Base-by-base conservation (phyloP, 35 echinoderm and acorn worm genomes). In the Stichopus chloronotus region DNA sequence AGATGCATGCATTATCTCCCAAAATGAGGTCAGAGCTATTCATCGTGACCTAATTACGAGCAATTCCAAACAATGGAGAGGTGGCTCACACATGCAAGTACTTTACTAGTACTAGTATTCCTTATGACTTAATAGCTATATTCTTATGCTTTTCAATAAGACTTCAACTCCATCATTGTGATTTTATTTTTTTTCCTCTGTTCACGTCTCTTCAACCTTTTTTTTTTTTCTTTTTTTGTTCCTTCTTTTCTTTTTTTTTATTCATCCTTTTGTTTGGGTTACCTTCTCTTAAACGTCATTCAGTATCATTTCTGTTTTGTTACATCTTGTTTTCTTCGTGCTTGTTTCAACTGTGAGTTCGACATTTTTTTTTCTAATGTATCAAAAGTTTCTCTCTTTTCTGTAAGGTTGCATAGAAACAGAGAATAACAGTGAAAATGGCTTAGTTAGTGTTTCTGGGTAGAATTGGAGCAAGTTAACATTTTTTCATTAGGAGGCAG, bases 31-130 rank as follows among this genome's bases (percentile, higher is more conserved):
- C 90, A 79, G 52, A 77, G 52, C 71, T 58, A 91, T 91, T 91
- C 90, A 78, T 91, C 90, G 24, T 91, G 90, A 79, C 90, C 90
- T 91, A 91, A 91, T 91, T 91, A 91, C 90, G 55, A 91, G 76
- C 76, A 59, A 77, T 77, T 91, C 90, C 90, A 91, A 91, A 91
- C 90, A 91, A 91, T 91, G 76, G 76, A 24, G 55, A 91, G 52
- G 74, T 83, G 87, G 59, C 57, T 19, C 87, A 58, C 52, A 85
- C 24, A 85, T 58, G 82, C 57, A 21, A 85, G 82, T 85, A 58
- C 55, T 85, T 78, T 58, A 85, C 82, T 85, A 14, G 82, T 53
- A 85, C 82, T 58, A 85, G 82, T 85, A 56, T 56, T 85, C 52
- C 57, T 56, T 58, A 58, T 85, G 82, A 85, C 82, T 58, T 85